Conservation (phyloP, 2,797 vertebrate genomes). For the Myotis myotis region DNA sequence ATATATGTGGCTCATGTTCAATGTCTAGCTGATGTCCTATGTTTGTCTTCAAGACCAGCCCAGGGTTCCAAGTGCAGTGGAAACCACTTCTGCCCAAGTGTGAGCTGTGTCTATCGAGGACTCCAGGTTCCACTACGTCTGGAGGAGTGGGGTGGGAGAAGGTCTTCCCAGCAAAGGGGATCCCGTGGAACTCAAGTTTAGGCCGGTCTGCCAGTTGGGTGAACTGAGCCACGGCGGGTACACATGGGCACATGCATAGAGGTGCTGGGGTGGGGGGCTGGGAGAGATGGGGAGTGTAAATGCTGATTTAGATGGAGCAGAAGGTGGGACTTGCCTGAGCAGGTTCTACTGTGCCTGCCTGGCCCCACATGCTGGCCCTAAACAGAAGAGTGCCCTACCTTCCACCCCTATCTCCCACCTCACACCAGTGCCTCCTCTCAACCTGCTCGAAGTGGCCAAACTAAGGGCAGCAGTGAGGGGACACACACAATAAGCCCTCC, state of each 20-base stretch:
- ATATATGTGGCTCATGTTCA: neutral
- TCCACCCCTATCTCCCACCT: neutral
- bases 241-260: accelerated
- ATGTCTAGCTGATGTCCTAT: neutral
- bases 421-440: neutral
- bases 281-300: neutral
- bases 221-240: accelerated
- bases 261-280: accelerated
- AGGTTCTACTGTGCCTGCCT: neutral
- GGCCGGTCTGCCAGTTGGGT: accelerated
- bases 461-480: neutral
- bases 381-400: neutral
- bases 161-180: neutral
- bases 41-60: constrained; percentile 5
- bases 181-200: neutral
- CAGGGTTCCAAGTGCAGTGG: neutral
- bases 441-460: neutral
- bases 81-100: neutral
- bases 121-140: neutral
- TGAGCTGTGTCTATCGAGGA: neutral
- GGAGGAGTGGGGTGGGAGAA: neutral
- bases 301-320: neutral
- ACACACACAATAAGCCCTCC: neutral
- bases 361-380: neutral
- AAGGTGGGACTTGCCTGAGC: neutral